These are phyloP conservation scores for Aphaenogaster ashmeadi DNA, from an alignment of 1,140 invertebrate species.

Conservation along the genomic window DNA sequence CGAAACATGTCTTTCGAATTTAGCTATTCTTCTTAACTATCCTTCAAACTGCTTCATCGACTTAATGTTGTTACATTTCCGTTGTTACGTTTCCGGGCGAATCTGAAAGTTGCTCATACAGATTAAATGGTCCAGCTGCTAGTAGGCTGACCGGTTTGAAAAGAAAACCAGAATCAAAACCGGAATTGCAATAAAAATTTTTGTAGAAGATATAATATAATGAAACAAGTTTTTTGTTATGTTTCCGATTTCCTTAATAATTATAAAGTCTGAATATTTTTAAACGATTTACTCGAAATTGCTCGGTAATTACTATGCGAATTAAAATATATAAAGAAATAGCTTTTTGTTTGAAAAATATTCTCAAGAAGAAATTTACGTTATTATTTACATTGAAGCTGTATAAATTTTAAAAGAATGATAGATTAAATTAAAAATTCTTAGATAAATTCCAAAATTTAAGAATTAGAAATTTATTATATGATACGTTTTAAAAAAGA, in stretches of 20 bases:
- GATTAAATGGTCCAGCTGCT: conserved; percentile 7
- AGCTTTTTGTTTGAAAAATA: not conserved
- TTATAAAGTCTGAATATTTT: conserved; percentile 16
- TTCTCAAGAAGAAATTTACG: not conserved
- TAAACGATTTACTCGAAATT: not conserved
- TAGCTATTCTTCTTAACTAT: not conserved
- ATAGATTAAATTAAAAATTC: not conserved
- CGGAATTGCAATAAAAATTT: conserved; percentile 10
- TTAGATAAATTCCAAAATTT: not conserved
- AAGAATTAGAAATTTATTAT: not conserved
- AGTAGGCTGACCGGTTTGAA: conserved; percentile 42
- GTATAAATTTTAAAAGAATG: not conserved
- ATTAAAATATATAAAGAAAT: not conserved
- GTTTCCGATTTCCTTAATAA: not conserved
- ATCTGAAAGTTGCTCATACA: conserved; percentile 17
- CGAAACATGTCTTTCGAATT: not conserved
- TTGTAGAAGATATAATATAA: not conserved
- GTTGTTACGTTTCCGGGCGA: not conserved
- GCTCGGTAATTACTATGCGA: not conserved
- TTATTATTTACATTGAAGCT: not conserved
- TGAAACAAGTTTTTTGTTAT: conserved; percentile 1
- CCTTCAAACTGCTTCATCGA: conserved; percentile 1
- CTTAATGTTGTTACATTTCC: not conserved
- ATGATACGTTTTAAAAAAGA: not conserved
- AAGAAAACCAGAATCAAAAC: conserved; percentile 31